These are phyloP conservation scores for Pammene aurita DNA, from an alignment of 2,888 invertebrate species.

Conservation along the genomic window DNA sequence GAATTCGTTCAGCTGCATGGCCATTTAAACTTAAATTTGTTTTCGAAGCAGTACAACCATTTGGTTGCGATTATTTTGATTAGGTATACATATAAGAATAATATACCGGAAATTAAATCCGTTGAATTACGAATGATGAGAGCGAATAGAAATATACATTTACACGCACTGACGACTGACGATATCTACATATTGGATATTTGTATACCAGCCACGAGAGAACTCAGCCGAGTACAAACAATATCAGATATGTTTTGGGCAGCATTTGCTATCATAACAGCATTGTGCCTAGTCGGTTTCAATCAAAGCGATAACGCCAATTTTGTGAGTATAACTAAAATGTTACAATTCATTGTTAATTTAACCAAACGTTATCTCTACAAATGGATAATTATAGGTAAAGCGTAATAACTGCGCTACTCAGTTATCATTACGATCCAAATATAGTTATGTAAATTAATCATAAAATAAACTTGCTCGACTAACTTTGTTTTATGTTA, in stretches of 20 bases:
- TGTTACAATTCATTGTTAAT: conserved; percentile 24
- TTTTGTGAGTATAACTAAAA: conserved; percentile 39
- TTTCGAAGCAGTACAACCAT: neutral
- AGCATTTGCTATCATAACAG: conserved; percentile 46
- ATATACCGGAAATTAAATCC: conserved; percentile 60
- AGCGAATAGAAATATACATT: conserved; percentile 3
- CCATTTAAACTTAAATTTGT: conserved; percentile 7
- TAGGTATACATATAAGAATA: conserved; percentile 27
- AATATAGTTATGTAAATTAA: conserved; percentile 27
- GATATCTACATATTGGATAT: neutral
- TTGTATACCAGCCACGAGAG: conserved; percentile 16
- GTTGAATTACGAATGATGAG: conserved; percentile 13
- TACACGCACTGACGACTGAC: neutral
- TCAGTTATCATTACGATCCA: neutral
- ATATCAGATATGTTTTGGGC: conserved; percentile 43
- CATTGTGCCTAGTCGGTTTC: conserved; percentile 46
- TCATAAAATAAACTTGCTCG: conserved; percentile 15
- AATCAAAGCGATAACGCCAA: conserved; percentile 49
- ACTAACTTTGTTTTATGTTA: conserved; percentile 29
- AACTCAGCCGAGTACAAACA: conserved; percentile 12
- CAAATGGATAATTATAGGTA: conserved; percentile 19
- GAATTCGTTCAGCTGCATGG: neutral
- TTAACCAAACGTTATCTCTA: conserved; percentile 24
- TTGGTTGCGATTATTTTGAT: neutral
- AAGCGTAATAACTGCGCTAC: conserved; percentile 19